Evolutionary conservation across 2,888 invertebrate species (phyloP).

Genomic region (Zhuqinia jingwanae): DNA sequence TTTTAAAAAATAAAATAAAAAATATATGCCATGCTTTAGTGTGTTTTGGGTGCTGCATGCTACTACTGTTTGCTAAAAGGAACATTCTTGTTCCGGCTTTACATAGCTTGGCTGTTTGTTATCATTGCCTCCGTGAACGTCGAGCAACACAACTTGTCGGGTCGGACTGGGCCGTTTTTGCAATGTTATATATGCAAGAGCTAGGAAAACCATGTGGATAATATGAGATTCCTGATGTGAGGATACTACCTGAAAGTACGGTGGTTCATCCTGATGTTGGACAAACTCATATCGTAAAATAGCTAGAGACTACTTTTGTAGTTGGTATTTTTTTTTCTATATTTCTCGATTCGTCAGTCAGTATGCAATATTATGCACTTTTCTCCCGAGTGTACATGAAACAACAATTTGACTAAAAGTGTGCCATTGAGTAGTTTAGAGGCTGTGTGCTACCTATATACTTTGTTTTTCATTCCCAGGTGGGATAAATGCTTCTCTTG

Average conservation of each 20-base stretch:
- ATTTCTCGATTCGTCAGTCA: not conserved
- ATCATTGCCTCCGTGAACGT: constrained; percentile 1
- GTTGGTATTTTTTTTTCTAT: not conserved
- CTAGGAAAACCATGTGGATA: too few relatives aligned
- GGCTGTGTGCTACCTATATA: too few relatives aligned
- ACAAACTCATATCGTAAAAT: not conserved
- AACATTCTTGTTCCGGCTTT: not conserved
- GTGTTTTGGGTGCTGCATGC: constrained; percentile 21
- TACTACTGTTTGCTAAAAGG: not conserved
- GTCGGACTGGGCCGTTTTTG: not conserved
- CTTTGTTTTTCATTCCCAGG: too few relatives aligned
- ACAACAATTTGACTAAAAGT: too few relatives aligned
- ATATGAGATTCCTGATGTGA: too few relatives aligned
- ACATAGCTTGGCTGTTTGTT: constrained; percentile 4
- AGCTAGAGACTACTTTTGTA: not conserved
- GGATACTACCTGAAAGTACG: not conserved
- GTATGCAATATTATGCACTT: constrained; percentile 10
- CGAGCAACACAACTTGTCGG: not conserved
- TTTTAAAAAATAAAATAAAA: too few relatives aligned
- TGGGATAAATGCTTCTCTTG: too few relatives aligned
- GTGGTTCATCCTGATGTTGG: not conserved
- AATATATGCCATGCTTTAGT: too few relatives aligned
- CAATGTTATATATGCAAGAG: too few relatives aligned
- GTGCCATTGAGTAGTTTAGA: too few relatives aligned
- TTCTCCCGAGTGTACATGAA: too few relatives aligned